Base-by-base conservation (phyloP, 2,113 vertebrate species). In the Eolophus roseicapilla region DNA sequence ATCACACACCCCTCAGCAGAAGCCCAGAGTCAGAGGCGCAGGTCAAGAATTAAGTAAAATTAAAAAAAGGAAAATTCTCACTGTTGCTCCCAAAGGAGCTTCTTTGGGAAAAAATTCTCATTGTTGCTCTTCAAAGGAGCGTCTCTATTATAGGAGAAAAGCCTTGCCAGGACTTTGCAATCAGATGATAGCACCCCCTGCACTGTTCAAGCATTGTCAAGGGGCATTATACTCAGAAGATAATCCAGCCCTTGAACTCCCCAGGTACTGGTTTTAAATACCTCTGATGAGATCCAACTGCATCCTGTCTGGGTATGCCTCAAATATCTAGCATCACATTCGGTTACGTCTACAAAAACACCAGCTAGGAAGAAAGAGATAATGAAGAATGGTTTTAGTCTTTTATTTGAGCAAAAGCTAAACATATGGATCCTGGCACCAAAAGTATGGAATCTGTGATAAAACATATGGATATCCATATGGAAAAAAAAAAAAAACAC, bases 401-500 rank as follows among this genome's bases (percentile, higher is more conserved):
- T 98, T 97, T 97, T 97, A 97, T 98, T 98, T 97, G 86, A 95
- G 95, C 90, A 97, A 98, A 97, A 98, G 93, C 95, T 96, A 97
- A 98, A 97, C 97, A 98, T 98, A 98, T 96, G 97, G 95, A 92
- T 97, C 95, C 91, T 97, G 97, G 97, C 95, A 97, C 93, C 50
- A 92, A 95, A 98, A 98, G 97, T 97, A 98, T 98, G 97, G 97
- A 98, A 97, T 98, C 97, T 94, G 93, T 96, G 95, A 97, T 91
- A 98, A 98, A 98, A 95, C 98, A 98, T 98, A 98, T 97, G 98
- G 98, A 97, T 89, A 92, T 89, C 97, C 98, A 98, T 98, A 98
- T 97, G 97, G 10, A n/a, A 59, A n/a, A 23, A 59, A n/a, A 23
- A 59, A 59, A 16, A 15, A 6, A 28, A 80, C 39, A 39, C 39